Conservation (phyloP, 2,113 vertebrate genomes). For the Corvus hawaiiensis region DNA sequence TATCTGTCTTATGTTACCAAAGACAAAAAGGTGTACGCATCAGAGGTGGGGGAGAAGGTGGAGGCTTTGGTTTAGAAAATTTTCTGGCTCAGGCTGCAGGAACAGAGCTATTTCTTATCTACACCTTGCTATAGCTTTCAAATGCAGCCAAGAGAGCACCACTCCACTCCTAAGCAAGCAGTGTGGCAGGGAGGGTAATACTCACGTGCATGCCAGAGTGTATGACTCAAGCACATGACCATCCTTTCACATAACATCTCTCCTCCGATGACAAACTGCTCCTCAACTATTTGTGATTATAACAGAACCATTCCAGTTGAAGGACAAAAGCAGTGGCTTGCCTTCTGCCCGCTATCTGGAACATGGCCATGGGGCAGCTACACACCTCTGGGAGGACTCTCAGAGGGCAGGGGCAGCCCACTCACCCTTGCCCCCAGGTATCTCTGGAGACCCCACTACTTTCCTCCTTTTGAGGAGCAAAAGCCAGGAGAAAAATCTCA, state of each 20-base stretch:
- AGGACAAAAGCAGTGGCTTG: not conserved
- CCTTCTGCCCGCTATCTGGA: not conserved
- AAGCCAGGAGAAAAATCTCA: not conserved
- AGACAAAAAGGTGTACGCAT: not conserved
- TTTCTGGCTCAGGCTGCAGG: not conserved
- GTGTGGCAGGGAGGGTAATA: not conserved
- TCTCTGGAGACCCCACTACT: not conserved
- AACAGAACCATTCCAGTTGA: not conserved
- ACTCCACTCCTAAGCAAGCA: not conserved
- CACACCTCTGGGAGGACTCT: not conserved
- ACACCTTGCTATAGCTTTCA: not conserved
- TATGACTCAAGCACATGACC: not conserved
- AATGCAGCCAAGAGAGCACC: not conserved
- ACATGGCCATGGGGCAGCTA: not conserved
- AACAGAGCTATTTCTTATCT: constrained; percentile 10
- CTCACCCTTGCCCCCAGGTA: not conserved
- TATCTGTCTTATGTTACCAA: not conserved
- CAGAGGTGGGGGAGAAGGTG: not conserved
- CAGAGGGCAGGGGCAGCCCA: not conserved
- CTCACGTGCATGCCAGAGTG: not conserved
- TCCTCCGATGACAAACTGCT: not conserved
- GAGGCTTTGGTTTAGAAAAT: not conserved
- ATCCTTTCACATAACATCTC: not conserved
- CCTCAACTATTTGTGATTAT: not conserved
- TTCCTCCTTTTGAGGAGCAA: not conserved